Evolutionary conservation across 1,140 invertebrate genomes (phyloP).

Genomic region (Cotesia glomerata): DNA sequence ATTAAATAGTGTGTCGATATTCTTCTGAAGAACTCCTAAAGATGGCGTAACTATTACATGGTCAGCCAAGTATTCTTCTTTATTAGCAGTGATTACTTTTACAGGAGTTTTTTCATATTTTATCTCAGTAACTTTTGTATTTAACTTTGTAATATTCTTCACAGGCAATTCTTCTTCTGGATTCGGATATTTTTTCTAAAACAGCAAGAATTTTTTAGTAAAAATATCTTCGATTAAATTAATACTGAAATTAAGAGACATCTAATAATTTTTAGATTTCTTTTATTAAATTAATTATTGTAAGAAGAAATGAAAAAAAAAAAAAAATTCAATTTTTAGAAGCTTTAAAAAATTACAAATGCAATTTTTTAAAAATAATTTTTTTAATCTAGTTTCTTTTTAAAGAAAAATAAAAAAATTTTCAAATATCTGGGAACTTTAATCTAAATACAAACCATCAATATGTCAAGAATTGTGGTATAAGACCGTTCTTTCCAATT

Average conservation of each 20-base stretch:
- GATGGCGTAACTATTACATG: conserved; percentile 74
- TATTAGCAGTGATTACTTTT: conserved; percentile 58
- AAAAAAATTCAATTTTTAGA: no score
- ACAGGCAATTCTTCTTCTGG: conserved; percentile 39
- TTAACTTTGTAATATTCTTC: conserved; percentile 48
- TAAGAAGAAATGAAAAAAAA: no score
- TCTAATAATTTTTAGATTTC: no score
- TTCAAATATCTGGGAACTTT: no score
- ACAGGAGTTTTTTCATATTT: conserved; percentile 40
- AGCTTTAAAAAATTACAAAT: no score
- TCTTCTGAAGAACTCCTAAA: conserved; percentile 73
- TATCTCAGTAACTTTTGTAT: conserved; percentile 49
- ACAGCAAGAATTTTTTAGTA: not conserved
- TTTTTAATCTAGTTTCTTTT: not conserved
- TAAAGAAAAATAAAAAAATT: no score
- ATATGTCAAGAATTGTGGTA: conserved; percentile 65
- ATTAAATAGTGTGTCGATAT: conserved; percentile 66
- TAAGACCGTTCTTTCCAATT: conserved; percentile 72
- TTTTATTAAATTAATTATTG: not conserved
- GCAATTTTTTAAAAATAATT: no score
- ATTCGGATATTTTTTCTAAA: conserved; percentile 50
- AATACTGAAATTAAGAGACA: no score
- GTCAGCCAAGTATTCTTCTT: conserved; percentile 66
- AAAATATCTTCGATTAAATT: not conserved
- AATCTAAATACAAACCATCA: conserved; percentile 65